Evolutionary conservation across 2,888 invertebrate genomes (phyloP).

Genomic region (Cremastinae sp.): DNA sequence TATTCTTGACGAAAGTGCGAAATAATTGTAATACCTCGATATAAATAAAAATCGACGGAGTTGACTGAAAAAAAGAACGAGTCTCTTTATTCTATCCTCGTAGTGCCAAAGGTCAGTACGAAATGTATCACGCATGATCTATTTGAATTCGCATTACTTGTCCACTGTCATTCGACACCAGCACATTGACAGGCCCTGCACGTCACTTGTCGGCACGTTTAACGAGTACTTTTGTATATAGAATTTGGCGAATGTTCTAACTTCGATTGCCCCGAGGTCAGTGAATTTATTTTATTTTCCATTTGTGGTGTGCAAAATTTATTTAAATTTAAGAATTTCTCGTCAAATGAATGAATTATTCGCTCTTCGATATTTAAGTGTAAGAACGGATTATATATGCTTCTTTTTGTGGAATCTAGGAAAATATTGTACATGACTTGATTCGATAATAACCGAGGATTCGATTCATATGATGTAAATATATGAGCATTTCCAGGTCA

Average conservation of each 20-base stretch:
- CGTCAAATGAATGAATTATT: constrained; percentile 2
- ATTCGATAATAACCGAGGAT: no score
- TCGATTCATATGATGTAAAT: no score
- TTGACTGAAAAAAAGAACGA: neutral
- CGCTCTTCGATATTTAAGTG: neutral
- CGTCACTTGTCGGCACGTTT: neutral
- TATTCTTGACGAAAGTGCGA: no score
- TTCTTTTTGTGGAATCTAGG: no score
- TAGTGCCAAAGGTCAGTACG: constrained; percentile 34
- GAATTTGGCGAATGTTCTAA: constrained; percentile 6
- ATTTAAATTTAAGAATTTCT: constrained; percentile 12
- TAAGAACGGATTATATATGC: neutral
- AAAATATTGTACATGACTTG: no score
- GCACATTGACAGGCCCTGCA: neutral
- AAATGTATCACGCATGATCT: constrained; percentile 13
- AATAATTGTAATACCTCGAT: neutral
- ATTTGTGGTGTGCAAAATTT: constrained; percentile 15
- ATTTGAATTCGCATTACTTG: constrained; percentile 26
- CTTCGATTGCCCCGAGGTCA: constrained; percentile 14
- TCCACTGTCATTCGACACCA: constrained; percentile 17
- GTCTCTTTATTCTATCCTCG: constrained; percentile 12
- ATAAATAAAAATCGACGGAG: neutral
- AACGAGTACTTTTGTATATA: neutral
- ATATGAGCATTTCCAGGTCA: no score
- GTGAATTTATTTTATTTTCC: constrained; percentile 26